Base-by-base conservation (phyloP, 2,888 invertebrate species). In the Rhogogaster chlorosoma region DNA sequence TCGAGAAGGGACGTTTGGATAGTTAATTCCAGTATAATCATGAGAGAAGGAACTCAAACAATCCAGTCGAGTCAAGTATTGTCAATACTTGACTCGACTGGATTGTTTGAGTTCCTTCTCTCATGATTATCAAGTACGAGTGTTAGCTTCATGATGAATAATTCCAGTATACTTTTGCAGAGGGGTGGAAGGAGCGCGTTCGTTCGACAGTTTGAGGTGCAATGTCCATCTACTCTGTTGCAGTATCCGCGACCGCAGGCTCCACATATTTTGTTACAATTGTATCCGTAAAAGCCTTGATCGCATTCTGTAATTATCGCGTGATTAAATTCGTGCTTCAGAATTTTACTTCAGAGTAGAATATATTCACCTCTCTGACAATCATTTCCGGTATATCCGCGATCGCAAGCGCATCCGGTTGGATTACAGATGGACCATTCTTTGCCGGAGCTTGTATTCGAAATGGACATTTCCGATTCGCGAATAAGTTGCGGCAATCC, bases 191-290 rank as follows among this genome's bases (percentile, higher is more conserved):
- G 22, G n/a, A 26, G 10, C 22, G 0, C n/a, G 9, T 71, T 49
- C 78, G 73, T 36, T n/a, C 5, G 1, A 70, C 70, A 32, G n/a
- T n/a, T 18, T 6, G 18, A 18, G 15, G 6, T 2, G 45, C 42
- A 22, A 2, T 2, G 10, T 22, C 87, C 87, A 86, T 53, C 80
- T 29, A 71, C 26, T 12, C 3, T 2, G 42, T 86, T 61, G 80
- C 88, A 87, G 18, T 57, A n/a, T 32, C 57, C 70, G 1, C 7
- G 22, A 10, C 0, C 0, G 36, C 88, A 88, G 71, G 86, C n/a
- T n/a, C 64, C 80, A 85, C 89, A 88, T 29, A 38, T 2, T 26
- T 88, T 83, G 18, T 84, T 80, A 78, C 89, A 89, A 73, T 86
- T 86, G 26, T 88, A 87, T 22, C 88, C 89, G 78, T 86, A 88